Percentiles rank a stretch among this genome's conserved stretches.
phyloP scores from a whole-genome alignment of 2,113 vertebrate species.

The Alethe diademata region DNA sequence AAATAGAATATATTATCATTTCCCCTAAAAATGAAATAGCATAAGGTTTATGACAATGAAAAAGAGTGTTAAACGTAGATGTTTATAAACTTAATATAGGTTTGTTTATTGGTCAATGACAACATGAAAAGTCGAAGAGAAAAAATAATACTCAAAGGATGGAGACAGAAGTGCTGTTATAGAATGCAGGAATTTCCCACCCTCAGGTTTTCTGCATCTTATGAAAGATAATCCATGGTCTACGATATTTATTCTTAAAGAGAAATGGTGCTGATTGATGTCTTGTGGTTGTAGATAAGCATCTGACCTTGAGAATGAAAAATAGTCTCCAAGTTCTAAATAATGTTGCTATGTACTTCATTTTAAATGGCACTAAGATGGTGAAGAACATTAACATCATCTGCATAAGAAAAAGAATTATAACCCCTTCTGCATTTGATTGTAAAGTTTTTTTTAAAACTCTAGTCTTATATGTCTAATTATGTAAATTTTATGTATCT shows the following conservation, averaged over 20 bases:
- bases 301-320: slow-evolving; percentile 22
- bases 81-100: neutral
- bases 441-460: neutral
- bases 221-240: neutral
- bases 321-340: neutral
- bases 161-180: neutral
- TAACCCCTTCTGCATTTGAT: neutral
- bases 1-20: neutral
- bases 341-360: neutral
- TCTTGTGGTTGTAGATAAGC: neutral
- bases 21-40: neutral
- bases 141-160: neutral
- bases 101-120: neutral
- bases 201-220: neutral
- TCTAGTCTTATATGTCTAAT: neutral
- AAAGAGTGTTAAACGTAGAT: neutral
- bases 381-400: neutral
- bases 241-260: neutral
- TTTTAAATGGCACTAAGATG: neutral
- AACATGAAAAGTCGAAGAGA: neutral
- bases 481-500: neutral
- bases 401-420: neutral
- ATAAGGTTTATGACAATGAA: neutral
- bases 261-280: neutral
- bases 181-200: neutral